Evolutionary conservation across 2,113 vertebrate species (phyloP).

Genomic region (Eurystomus gularis): DNA sequence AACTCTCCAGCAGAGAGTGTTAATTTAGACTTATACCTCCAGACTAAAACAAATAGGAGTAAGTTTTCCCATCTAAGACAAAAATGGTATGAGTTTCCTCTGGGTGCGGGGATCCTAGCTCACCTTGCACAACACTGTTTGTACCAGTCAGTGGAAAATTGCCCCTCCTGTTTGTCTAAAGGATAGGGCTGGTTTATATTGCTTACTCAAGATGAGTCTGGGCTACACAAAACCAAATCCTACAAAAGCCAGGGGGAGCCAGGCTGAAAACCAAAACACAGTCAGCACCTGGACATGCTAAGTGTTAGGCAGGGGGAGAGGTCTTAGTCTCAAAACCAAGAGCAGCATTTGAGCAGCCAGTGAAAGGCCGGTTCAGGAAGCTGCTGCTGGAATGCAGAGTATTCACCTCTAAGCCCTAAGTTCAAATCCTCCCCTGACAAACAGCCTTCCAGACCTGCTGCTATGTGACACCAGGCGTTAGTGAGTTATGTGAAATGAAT

Average conservation of each 20-base stretch:
- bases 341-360: background rate
- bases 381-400: constrained; percentile 48
- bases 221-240: constrained; percentile 39
- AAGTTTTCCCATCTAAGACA: background rate
- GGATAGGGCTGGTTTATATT: background rate
- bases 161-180: background rate
- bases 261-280: constrained; percentile 16
- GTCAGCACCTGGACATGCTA: background rate
- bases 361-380: constrained; percentile 29
- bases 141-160: background rate
- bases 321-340: background rate
- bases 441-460: background rate
- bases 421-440: constrained; percentile 39
- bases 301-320: background rate
- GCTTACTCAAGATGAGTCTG: background rate
- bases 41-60: background rate
- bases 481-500: background rate
- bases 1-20: background rate
- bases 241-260: constrained; percentile 66
- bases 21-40: background rate
- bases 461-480: constrained; percentile 10
- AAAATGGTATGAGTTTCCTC: background rate
- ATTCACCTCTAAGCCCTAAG: constrained; percentile 58
- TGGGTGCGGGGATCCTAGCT: background rate
- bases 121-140: background rate